Evolutionary conservation across 92 coral and sea anemone genomes (phyloP), one percentile per base, ranked within the genome.

Genomic region (Epizoanthus ramosus): DNA sequence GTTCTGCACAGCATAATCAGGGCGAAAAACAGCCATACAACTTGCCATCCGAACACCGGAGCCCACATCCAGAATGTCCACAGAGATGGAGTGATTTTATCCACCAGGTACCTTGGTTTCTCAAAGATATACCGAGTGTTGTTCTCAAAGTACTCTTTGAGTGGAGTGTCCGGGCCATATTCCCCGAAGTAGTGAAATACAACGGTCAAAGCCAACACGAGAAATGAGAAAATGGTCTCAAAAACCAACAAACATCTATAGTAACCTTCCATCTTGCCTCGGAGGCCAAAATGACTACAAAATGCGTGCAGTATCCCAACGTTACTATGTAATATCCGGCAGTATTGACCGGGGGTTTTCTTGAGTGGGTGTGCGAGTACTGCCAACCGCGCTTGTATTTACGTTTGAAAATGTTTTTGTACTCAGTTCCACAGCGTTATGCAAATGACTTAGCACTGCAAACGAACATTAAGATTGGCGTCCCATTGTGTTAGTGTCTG

Each of bases 41-140:
- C 66, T 69, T 92, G 95, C 98, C 98, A 94, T 22, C 92, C 98
- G 25, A 87, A 90, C 45, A 94, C 98, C 2, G 90, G 90, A 3
- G 92, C 91, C 98, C 95, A 94, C 21, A 90, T 90, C 98, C 95
- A 92, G 86, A 94, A 87, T 0, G 95, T 89, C 98, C 98, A 94
- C 80, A 83, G 73, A 12, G 88, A 84, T 10, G 98, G 98, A 28
- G 98, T 91, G 56, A 93, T 87, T 71, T 87, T 83, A 16, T 77
- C 82, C 59, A 77, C 82, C 69, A 77, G 47, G 41, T 91, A 80
- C 70, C 80, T 88, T 75, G 83, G 90, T 45, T 80, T 86, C 54
- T 85, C 86, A 39, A 92, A 91, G 76, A 90, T 87, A 63, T 83
- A 71, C 8, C 75, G 56, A 47, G 98, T 93, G 22, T 83, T 87